phyloP scores from a whole-genome alignment of 2,888 invertebrate genomes.

The Eristalis pertinax region DNA sequence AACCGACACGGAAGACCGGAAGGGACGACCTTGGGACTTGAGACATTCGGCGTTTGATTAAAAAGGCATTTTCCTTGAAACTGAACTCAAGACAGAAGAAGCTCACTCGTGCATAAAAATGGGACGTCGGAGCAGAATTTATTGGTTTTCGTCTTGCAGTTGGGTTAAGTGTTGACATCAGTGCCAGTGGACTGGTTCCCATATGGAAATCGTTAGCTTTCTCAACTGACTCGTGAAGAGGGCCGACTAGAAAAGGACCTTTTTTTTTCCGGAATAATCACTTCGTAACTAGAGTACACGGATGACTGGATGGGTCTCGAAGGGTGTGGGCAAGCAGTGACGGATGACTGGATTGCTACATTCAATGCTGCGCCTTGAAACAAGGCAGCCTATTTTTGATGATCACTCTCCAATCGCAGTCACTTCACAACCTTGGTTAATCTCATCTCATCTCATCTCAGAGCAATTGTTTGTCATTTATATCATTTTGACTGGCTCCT shows the following conservation, averaged over 20 bases:
- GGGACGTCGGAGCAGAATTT: background rate
- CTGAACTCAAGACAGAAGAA: background rate
- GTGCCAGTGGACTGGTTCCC: background rate
- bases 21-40: background rate
- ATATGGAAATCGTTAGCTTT: background rate
- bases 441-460: no score
- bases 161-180: background rate
- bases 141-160: background rate
- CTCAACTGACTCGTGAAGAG: no score
- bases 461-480: no score
- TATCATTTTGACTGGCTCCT: no score
- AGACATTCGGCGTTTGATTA: background rate
- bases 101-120: background rate
- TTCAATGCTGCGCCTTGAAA: no score
- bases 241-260: no score
- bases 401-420: no score
- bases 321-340: no score
- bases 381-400: no score
- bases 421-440: no score
- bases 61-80: background rate
- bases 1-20: background rate
- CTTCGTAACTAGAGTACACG: background rate
- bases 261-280: no score
- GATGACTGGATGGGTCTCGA: background rate
- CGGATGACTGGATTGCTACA: no score